These are phyloP conservation scores for Halocaridina rubra DNA, from an alignment of 2,888 invertebrate species.

Conservation along the genomic window DNA sequence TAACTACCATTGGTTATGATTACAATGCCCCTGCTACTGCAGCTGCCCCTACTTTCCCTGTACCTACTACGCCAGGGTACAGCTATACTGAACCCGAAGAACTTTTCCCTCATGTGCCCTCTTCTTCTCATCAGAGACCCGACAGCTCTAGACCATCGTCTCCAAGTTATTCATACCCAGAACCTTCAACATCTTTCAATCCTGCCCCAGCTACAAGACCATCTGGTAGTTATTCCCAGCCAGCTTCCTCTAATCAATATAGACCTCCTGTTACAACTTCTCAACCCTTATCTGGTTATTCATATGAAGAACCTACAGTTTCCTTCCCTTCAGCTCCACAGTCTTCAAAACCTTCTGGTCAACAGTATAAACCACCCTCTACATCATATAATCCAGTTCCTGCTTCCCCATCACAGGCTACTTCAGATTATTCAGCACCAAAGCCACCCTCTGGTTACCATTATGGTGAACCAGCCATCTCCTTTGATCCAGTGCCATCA, in stretches of 20 bases:
- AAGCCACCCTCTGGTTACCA: background rate
- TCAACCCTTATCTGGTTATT: background rate
- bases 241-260: background rate
- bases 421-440: background rate
- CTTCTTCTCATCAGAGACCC: background rate
- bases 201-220: background rate
- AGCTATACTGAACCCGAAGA: background rate
- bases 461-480: background rate
- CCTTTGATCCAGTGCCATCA: background rate
- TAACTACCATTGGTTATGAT: too few species aligned
- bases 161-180: background rate
- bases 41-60: background rate
- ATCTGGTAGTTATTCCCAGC: background rate
- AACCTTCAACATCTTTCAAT: background rate
- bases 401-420: background rate
- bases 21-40: slow-evolving; percentile 30
- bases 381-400: background rate
- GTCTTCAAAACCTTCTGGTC: background rate
- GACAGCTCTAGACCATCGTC: background rate
- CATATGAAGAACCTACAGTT: slow-evolving; percentile 6
- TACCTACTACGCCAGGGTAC: background rate
- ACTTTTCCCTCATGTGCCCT: background rate
- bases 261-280: background rate
- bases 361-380: background rate
- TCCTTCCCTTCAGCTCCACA: background rate